Base-by-base conservation (phyloP, 2,888 invertebrate species). In the Nesidiocoris tenuis region DNA sequence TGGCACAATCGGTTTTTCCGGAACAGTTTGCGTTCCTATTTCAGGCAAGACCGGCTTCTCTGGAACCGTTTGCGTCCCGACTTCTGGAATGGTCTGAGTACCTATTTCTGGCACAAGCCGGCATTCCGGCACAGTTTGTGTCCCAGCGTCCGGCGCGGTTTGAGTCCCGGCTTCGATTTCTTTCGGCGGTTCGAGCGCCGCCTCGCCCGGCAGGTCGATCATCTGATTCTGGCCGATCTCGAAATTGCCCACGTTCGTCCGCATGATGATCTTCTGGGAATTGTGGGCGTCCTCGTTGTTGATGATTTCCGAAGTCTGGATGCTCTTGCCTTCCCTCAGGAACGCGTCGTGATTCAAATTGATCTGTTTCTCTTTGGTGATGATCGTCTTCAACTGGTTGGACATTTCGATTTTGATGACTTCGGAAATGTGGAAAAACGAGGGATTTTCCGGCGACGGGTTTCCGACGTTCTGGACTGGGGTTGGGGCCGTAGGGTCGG, bases 361-460 rank as follows among this genome's bases (percentile, higher is more conserved):
- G 16, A 78, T 76, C 25, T 78, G 78, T 71, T 78, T 78, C 70
- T 78, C 78, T 67, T 78, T 78, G 0, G 78, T 78, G n/a, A 78
- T 78, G 0, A 78, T 22, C 0, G 78, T 77, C 24, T 65, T 78
- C n/a, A 74, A 56, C 59, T 76, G 76, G 54, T 78, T 71, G n/a
- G 78, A 78, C 75, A 78, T 66, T 71, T 78, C 78, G 55, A 78
- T 78, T 77, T 77, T 76, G 22, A 78, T 78, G 2, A 78, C 70
- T 77, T 78, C 78, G 1, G 78, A 78, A 19, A 78, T 78, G 18
- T 78, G 78, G 1, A 78, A 70, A n/a, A n/a, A n/a, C 23, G 64
- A 65, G 23, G 76, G 76, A 59, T 67, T 74, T 7, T 65, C 57
- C n/a, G 65, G 56, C 21, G 59, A 23, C 17, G 65, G 5, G 23